These are phyloP conservation scores for Tetramorium alpestre DNA, from an alignment of 1,140 invertebrate species.

Conservation along the genomic window DNA sequence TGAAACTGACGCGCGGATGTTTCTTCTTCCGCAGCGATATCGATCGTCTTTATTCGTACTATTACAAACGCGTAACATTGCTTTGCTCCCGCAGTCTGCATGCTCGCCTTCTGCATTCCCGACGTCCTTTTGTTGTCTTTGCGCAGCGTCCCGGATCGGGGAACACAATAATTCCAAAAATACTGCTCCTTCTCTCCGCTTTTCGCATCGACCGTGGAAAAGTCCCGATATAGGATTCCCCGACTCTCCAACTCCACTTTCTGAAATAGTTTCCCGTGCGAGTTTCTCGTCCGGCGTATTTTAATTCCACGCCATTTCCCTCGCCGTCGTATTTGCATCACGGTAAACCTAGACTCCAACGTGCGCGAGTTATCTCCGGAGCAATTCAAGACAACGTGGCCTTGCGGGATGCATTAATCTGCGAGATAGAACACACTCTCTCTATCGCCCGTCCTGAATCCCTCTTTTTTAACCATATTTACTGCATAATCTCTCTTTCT, in stretches of 20 bases:
- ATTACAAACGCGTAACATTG: conserved; percentile 16
- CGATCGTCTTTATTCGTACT: conserved; percentile 36
- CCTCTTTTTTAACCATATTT: conserved; percentile 23
- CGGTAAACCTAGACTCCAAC: conserved; percentile 54
- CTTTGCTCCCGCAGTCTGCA: conserved; percentile 16
- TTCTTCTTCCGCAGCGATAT: conserved; percentile 22
- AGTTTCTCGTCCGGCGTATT: conserved; percentile 20
- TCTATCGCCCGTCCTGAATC: conserved; percentile 5
- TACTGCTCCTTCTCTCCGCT: not conserved
- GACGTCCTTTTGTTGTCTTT: conserved; percentile 30
- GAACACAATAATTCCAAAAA: conserved; percentile 55
- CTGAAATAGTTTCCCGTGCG: conserved; percentile 20
- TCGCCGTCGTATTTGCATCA: conserved; percentile 47
- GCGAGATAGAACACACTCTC: conserved; percentile 50
- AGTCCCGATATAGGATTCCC: conserved; percentile 35
- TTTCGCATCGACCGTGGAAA: conserved; percentile 14
- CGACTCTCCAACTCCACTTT: not conserved
- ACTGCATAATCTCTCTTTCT: not conserved
- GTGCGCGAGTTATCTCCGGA: conserved; percentile 59
- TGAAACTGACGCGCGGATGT: not conserved
- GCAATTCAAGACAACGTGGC: conserved; percentile 60
- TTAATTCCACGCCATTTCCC: conserved; percentile 57
- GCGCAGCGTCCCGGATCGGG: conserved; percentile 4
- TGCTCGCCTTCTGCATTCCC: conserved; percentile 24
- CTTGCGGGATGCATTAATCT: conserved; percentile 64